Evolutionary conservation across 1,140 invertebrate genomes (phyloP).

Genomic region (Brachionus koreanus): DNA sequence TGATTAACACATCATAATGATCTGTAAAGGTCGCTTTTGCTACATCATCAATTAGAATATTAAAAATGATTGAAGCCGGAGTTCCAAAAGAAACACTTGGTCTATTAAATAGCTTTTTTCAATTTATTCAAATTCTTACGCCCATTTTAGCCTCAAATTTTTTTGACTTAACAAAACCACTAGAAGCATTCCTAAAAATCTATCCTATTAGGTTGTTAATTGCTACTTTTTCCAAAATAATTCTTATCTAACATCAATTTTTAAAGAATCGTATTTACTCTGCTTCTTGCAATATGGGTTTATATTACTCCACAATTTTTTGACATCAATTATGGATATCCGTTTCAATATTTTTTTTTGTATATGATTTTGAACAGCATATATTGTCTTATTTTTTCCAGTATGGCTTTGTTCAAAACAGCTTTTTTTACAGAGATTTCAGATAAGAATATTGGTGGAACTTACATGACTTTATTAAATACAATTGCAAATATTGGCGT

Average conservation of each 20-base stretch:
- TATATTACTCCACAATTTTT: conserved; percentile 19
- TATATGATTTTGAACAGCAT: background rate
- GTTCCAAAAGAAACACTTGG: conserved; percentile 91
- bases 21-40: conserved; percentile 83
- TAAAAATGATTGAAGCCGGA: conserved; percentile 82
- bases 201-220: background rate
- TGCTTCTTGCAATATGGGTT: conserved; percentile 16
- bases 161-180: conserved; percentile 76
- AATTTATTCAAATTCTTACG: conserved; percentile 87
- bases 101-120: conserved; percentile 76
- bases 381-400: background rate
- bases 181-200: conserved; percentile 13
- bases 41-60: conserved; percentile 56
- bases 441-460: conserved; percentile 82
- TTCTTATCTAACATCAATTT: background rate
- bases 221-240: background rate
- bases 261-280: background rate
- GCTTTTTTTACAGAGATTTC: conserved; percentile 78
- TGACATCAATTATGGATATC: background rate
- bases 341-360: conserved; percentile 13
- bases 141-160: conserved; percentile 82
- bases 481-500: conserved; percentile 85
- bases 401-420: conserved; percentile 73
- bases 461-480: conserved; percentile 98
- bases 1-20: no score